Percentiles rank a stretch among this genome's conserved stretches.
Evolutionary conservation across 2,113 vertebrate species (phyloP).

Genomic region (Chaenocephalus aceratus): DNA sequence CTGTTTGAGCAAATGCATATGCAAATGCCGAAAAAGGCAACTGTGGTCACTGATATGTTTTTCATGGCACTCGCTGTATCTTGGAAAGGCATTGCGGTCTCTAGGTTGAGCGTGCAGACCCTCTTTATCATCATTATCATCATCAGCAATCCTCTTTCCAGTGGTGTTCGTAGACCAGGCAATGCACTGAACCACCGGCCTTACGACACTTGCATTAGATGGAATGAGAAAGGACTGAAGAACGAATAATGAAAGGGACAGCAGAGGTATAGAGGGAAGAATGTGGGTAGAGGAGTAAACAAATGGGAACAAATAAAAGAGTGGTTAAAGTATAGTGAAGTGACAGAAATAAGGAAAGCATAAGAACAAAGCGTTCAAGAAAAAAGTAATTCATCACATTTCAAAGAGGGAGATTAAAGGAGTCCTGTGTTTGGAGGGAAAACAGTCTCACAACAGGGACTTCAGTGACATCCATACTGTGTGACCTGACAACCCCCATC

Average conservation of each 20-base stretch:
- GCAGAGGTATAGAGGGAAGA: background rate
- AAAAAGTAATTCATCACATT: slow-evolving; percentile 55
- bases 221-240: slow-evolving; percentile 5
- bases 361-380: slow-evolving; percentile 12
- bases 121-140: slow-evolving; percentile 76
- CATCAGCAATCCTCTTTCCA: slow-evolving; percentile 72
- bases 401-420: slow-evolving; percentile 64
- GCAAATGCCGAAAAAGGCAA: slow-evolving; percentile 4
- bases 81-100: slow-evolving; percentile 69
- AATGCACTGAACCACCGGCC: slow-evolving; percentile 45
- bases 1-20: slow-evolving; percentile 26
- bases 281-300: background rate
- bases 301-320: background rate
- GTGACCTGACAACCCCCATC: slow-evolving; percentile 48
- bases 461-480: slow-evolving; percentile 28
- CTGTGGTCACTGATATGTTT: slow-evolving; percentile 65
- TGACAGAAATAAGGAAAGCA: background rate
- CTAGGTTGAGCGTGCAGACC: slow-evolving; percentile 54
- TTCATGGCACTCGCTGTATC: slow-evolving; percentile 62
- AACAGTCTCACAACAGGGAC: slow-evolving; percentile 63
- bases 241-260: background rate
- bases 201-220: slow-evolving; percentile 33
- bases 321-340: background rate
- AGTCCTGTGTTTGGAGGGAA: slow-evolving; percentile 63
- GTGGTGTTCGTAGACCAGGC: slow-evolving; percentile 43